phyloP scores from a whole-genome alignment of 2,113 vertebrate genomes.

The Lampris incognitus region DNA sequence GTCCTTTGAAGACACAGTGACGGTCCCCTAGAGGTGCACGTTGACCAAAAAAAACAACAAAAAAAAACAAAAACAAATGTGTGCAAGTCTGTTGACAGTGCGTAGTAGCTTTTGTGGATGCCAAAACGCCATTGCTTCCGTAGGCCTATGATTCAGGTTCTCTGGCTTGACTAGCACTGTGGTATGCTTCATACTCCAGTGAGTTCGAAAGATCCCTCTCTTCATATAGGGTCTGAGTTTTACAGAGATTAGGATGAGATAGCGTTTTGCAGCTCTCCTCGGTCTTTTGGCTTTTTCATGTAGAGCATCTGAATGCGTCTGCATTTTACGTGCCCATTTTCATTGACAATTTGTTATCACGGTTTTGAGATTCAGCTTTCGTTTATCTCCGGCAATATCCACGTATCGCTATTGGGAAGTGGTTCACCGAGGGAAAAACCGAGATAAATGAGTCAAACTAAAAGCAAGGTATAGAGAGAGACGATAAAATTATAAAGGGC shows the following conservation, averaged over 20 bases:
- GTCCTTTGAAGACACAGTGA: constrained; percentile 67
- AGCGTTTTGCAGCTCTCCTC: constrained; percentile 66
- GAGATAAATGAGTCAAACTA: constrained; percentile 50
- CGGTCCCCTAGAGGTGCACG: constrained; percentile 73
- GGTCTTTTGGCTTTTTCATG: constrained; percentile 41
- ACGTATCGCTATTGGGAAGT: constrained; percentile 53
- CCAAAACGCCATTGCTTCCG: constrained; percentile 55
- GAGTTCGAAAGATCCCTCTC: constrained; percentile 1
- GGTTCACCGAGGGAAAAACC: constrained; percentile 40
- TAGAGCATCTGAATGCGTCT: constrained; percentile 56
- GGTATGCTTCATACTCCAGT: constrained; percentile 56
- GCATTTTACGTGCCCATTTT: constrained; percentile 68
- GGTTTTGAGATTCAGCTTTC: constrained; percentile 46
- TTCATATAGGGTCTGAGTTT: constrained; percentile 33
- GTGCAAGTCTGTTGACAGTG: constrained; percentile 54
- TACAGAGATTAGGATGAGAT: constrained; percentile 30
- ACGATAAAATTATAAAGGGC: constrained; percentile 83
- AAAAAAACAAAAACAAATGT: constrained; percentile 17
- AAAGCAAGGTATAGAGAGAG: constrained; percentile 66
- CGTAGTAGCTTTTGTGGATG: constrained; percentile 44
- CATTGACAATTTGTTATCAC: constrained; percentile 44
- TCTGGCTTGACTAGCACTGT: constrained; percentile 63
- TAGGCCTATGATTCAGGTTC: constrained; percentile 53
- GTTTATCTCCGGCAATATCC: constrained; percentile 49
- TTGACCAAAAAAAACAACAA: constrained; percentile 46